Evolutionary conservation across 2,797 vertebrate species (phyloP), one percentile per base, ranked within the genome.

Genomic region (Euthynnus affinis): DNA sequence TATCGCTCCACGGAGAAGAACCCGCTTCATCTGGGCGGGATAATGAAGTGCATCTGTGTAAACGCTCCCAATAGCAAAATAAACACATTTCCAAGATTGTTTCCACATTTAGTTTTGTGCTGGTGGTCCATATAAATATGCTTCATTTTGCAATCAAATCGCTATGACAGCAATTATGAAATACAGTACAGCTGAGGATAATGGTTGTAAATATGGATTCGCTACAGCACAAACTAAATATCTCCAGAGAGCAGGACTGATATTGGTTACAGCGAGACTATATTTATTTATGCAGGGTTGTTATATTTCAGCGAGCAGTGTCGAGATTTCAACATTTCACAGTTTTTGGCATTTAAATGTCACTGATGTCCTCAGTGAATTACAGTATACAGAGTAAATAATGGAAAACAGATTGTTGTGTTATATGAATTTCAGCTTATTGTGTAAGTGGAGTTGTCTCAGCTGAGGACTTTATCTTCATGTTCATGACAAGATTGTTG

Each of bases 111-210:
- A 12, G n/a, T 25, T 70, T 44, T 59, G 37, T 14, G 58, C 48
- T 46, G 52, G 46, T 9, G 40, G 12, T 46, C 34, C 57, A 74
- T 78, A 72, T 78, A 72, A 78, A 77, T 71, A 42, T 10, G 15
- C 52, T 56, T 32, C 27, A 51, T 67, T 74, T 62, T 52, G 66
- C 51, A 67, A 70, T 57, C 17, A 51, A n/a, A 69, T 15, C 32
- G 74, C 44, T 63, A 1, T 73, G 74, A 78, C 83, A 78, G 69
- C 40, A 18, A 62, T 60, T 58, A 34, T 70, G 71, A 82, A 81
- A 82, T 60, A 32, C 53, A 64, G 75, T 67, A 15, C 44, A 46
- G 14, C 44, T 70, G n/a, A 52, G 48, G 60, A 62, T 9, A 2
- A 2, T 32, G 57, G 51, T 3, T 46, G 71, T 86, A 72, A 85